A percentile compares a stretch with the other conserved stretches of the same genome.
phyloP scores from a whole-genome alignment of 2,113 vertebrate species.

The Caranx melampygus region DNA sequence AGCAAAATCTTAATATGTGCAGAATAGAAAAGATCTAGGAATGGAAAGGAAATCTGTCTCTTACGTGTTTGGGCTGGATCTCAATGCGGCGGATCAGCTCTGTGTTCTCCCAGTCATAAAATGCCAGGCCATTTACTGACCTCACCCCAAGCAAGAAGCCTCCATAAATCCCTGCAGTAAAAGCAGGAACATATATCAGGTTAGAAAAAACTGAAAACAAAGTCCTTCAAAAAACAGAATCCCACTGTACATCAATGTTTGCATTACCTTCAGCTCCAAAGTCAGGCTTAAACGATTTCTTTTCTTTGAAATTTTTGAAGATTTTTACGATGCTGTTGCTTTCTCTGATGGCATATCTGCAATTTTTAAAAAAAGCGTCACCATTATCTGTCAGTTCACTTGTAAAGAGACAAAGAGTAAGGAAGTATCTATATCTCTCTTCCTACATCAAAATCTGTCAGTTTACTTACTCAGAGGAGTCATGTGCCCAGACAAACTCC shows the following conservation, averaged over 20 bases:
- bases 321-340: constrained; percentile 98
- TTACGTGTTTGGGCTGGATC: constrained; percentile 98
- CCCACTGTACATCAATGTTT: background rate
- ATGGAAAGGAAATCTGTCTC: constrained; percentile 23
- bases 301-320: constrained; percentile 99
- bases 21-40: background rate
- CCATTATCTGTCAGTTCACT: background rate
- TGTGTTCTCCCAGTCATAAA: constrained; percentile 99
- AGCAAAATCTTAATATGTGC: background rate
- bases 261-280: constrained; percentile 96
- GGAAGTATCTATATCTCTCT: background rate
- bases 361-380: background rate
- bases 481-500: constrained; percentile 98
- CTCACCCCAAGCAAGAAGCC: constrained; percentile 96
- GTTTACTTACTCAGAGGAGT: constrained; percentile 96
- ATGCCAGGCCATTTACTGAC: constrained; percentile 96
- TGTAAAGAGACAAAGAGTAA: background rate
- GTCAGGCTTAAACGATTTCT: constrained; percentile 98
- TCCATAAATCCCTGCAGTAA: constrained; percentile 91
- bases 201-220: background rate
- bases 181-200: background rate
- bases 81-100: constrained; percentile 97
- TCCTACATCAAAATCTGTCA: background rate
- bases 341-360: constrained; percentile 96
- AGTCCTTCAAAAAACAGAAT: background rate